Conservation (phyloP, 2,797 vertebrate genomes). For the Phrynocephalus guinanensis region DNA sequence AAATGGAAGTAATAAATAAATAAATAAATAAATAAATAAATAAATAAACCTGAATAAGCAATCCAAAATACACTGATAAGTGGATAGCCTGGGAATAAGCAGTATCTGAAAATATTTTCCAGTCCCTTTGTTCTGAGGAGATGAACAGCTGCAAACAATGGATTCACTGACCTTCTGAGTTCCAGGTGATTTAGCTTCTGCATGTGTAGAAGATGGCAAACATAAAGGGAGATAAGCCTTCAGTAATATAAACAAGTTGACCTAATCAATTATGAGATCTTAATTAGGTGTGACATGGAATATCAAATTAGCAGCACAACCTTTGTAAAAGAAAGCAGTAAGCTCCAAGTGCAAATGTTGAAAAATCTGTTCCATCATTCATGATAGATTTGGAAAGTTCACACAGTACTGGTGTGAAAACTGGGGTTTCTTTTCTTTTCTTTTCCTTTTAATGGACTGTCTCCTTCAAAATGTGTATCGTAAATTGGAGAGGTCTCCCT, state of each 20-base stretch:
- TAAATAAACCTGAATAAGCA: neutral
- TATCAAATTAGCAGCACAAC: neutral
- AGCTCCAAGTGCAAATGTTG: neutral
- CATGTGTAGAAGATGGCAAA: constrained; percentile 6
- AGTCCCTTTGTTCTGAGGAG: neutral
- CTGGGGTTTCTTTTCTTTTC: neutral
- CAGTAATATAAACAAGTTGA: neutral
- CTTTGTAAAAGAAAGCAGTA: constrained; percentile 15
- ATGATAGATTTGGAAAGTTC: neutral
- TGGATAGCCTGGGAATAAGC: neutral
- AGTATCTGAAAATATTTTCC: neutral
- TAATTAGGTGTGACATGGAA: constrained; percentile 11
- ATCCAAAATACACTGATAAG: no score
- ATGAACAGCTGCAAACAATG: constrained; percentile 11
- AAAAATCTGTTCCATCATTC: neutral
- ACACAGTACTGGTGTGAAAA: neutral
- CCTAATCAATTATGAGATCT: constrained; percentile 14
- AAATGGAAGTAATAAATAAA: no score
- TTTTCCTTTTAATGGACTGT: neutral
- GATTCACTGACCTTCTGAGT: neutral
- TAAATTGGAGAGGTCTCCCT: neutral
- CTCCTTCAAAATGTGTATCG: neutral
- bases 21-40: no score
- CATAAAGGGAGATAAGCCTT: neutral
- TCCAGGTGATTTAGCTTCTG: neutral